Evolutionary conservation across 2,113 vertebrate genomes (phyloP), one percentile per base, ranked within the genome.

Genomic region (Andinoacara biseriatus): DNA sequence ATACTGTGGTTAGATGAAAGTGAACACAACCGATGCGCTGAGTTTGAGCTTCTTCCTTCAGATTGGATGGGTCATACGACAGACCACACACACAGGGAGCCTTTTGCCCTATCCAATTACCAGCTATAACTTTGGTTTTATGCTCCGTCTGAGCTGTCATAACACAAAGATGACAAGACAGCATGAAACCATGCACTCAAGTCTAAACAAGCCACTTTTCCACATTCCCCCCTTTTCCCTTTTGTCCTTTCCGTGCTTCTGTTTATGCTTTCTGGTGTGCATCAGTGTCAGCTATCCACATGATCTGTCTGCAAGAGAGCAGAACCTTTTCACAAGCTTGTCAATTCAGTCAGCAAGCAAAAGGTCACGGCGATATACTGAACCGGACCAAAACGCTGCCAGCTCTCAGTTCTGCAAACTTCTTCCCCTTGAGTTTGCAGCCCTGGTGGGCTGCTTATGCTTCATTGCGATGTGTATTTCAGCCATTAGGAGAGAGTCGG

Each of bases 291-390:
- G 58, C 35, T 57, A 56, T 67, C 67, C 43, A 31, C 6, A 3
- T 35, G 46, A 83, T 81, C 62, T 52, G 77, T 78, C 87, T 75
- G 77, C 46, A 43, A 74, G 58, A 40, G 61, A 74, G 76, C 78
- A 2, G 76, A 76, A 87, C 87, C 85, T 91, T 93, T 92, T 87
- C 88, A 91, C 82, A 78, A 87, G 79, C 78, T 81, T 77, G 78
- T 91, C 89, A 89, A 81, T 87, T 72, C 75, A 62, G 67, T 33
- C 22, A 17, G 7, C 31, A 10, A 81, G 31, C 38, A 59, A 92
- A 94, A 93, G 92, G 91, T 93, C 89, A 85, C 77, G 24, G 76
- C 59, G 38, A 83, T 82, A 57, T 11, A 31, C 65, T 61, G 63
- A 72, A 72, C 46, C 10, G 10, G 65, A 67, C 81, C 67, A 20